Conservation (phyloP, 2,113 vertebrate genomes). For the Centropus unirufus region DNA sequence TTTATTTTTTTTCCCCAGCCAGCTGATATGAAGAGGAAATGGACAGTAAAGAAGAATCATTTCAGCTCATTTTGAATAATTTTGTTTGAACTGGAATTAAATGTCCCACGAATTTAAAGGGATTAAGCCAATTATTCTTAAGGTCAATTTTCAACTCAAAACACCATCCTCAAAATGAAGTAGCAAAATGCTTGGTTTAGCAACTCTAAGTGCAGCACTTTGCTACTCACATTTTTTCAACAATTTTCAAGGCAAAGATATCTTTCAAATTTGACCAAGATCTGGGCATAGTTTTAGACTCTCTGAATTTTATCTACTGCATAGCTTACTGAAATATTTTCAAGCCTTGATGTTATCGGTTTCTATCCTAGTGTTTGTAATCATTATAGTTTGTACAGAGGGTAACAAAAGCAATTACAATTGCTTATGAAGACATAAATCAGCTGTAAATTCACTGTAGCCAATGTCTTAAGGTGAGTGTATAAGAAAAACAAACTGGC, state of each 20-base stretch:
- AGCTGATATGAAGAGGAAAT: background rate
- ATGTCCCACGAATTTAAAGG: background rate
- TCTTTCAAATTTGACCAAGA: background rate
- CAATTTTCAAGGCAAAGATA: background rate
- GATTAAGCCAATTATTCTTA: background rate
- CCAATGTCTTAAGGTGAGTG: background rate
- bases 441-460: background rate
- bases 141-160: background rate
- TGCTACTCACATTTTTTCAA: accelerated
- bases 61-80: background rate
- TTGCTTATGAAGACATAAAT: background rate
- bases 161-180: background rate
- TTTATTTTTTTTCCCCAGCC: background rate
- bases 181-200: background rate
- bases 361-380: background rate
- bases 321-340: background rate
- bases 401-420: background rate
- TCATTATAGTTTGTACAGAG: background rate
- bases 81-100: conserved; percentile 16
- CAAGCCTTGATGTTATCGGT: background rate
- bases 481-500: background rate
- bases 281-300: background rate
- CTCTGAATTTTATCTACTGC: background rate
- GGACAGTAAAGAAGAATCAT: background rate
- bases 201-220: background rate